phyloP scores from a whole-genome alignment of 2,888 invertebrate species.

The Anarsia innoxiella region DNA sequence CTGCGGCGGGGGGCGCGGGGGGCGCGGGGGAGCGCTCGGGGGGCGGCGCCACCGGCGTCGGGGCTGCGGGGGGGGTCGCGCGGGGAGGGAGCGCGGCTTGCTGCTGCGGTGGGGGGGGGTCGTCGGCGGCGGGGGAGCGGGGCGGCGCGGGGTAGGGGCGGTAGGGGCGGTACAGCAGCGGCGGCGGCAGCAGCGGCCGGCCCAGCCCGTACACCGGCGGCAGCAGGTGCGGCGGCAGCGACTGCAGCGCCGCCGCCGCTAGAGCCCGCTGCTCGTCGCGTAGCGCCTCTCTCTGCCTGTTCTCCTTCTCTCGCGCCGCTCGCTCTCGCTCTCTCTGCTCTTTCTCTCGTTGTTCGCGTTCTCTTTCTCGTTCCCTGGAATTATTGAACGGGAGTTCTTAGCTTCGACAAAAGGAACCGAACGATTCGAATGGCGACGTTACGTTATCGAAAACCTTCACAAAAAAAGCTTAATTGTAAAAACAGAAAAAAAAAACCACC shows the following conservation, averaged over 20 bases:
- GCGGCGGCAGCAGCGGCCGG: slow-evolving; percentile 37
- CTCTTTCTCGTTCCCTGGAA: slow-evolving; percentile 30
- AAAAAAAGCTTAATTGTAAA: too few species aligned
- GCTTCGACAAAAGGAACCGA: too few species aligned
- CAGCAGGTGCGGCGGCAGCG: slow-evolving; percentile 34
- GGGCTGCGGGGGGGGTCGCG: slow-evolving; percentile 6
- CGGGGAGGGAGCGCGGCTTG: slow-evolving; percentile 20
- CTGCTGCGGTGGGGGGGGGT: slow-evolving; percentile 9
- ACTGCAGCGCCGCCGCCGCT: slow-evolving; percentile 31
- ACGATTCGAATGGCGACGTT: too few species aligned
- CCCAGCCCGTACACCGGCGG: slow-evolving; percentile 39
- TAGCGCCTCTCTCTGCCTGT: slow-evolving; percentile 53
- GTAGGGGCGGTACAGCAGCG: slow-evolving; percentile 47
- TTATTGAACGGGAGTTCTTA: background rate
- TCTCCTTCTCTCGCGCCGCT: slow-evolving; percentile 47
- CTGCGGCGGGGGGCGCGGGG: slow-evolving; percentile 21
- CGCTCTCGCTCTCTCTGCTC: slow-evolving; percentile 52
- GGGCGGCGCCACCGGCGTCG: slow-evolving; percentile 15
- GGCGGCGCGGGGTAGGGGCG: slow-evolving; percentile 37
- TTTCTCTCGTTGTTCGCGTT: slow-evolving; percentile 57
- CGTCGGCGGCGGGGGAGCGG: slow-evolving; percentile 32
- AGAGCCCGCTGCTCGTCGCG: slow-evolving; percentile 45
- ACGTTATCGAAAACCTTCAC: too few species aligned
- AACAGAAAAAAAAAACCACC: too few species aligned
- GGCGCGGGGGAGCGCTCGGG: slow-evolving; percentile 21